Conservation (phyloP, 2,888 invertebrate genomes). For the Siphonodentalium dalli region DNA sequence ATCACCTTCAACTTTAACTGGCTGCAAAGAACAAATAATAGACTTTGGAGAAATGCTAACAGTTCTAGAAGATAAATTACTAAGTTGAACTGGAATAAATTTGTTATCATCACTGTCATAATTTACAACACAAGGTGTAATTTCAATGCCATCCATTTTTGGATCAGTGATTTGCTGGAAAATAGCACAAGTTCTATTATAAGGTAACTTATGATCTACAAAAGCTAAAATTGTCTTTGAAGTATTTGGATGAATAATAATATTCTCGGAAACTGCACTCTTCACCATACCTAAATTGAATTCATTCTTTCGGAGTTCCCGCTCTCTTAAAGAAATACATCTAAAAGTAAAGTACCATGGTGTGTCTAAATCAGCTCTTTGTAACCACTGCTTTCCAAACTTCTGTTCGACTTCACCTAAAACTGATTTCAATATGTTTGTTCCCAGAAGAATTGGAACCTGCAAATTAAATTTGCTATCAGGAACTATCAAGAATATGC, state of each 20-base stretch:
- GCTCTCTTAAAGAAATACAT: conserved; percentile 7
- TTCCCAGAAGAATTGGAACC: conserved; percentile 13
- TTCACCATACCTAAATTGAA: conserved; percentile 5
- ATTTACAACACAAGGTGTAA: too few species aligned
- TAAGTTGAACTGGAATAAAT: too few species aligned
- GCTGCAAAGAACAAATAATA: too few species aligned
- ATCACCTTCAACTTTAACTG: too few species aligned
- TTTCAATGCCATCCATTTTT: too few species aligned
- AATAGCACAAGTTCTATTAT: too few species aligned
- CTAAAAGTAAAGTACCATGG: conserved; percentile 16
- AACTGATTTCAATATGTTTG: conserved; percentile 5
- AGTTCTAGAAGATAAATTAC: too few species aligned
- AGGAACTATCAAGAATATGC: conserved; percentile 10
- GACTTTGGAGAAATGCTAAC: too few species aligned
- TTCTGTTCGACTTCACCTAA: neutral
- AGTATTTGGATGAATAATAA: conserved; percentile 16
- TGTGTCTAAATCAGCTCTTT: conserved; percentile 5
- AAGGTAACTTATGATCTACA: too few species aligned
- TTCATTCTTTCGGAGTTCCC: conserved; percentile 8
- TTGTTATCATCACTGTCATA: too few species aligned
- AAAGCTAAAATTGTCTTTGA: too few species aligned
- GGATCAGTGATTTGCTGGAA: too few species aligned
- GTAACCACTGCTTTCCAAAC: conserved; percentile 10
- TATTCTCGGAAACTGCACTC: conserved; percentile 2
- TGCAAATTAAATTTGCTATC: conserved; percentile 4